Evolutionary conservation across 2,888 invertebrate species (phyloP), one percentile per base, ranked within the genome.

Genomic region (Leptinotarsa tumamoca): DNA sequence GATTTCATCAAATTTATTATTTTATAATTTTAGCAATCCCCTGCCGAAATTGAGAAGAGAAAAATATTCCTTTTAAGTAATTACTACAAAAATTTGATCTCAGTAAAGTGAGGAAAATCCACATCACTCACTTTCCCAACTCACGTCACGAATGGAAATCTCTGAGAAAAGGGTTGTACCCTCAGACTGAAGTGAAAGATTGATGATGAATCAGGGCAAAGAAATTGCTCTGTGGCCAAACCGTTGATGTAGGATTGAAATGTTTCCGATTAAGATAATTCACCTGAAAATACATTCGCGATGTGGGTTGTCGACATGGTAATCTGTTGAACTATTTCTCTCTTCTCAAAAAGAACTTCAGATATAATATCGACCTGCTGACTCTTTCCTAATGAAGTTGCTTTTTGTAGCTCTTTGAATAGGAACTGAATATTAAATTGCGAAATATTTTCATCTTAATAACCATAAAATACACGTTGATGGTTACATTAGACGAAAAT

Each of bases 171-270:
- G 15, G 5, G 15, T 63, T 63, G 33, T n/a, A 33, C 33, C 43
- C 43, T 63, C 33, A 33, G 63, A 33, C 13, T n/a, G 33, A 43
- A 63, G 63, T 33, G 63, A 7, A 63, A 63, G 63, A 63, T 63
- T 63, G 63, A 63, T 63, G 58, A 58, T 58, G n/a, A 43, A 63
- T 33, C 33, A 63, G 63, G n/a, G 63, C 4, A 63, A 63, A 63
- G n/a, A 63, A 63, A 33, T 63, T 63, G 33, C 63, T 33, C n/a
- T 63, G 63, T 63, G 63, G 63, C 43, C 23, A n/a, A n/a, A 63
- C 4, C 27, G 63, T 43, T 63, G 63, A 63, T 63, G 33, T 63
- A n/a, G 43, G n/a, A 63, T 17, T 63, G 63, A 33, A 63, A 33
- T 63, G 33, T 43, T 21, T 15, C 63, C 43, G 17, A 63, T 63